Evolutionary conservation across 2,888 invertebrate genomes (phyloP), one percentile per base, ranked within the genome.

Genomic region (Corbicula japonica): DNA sequence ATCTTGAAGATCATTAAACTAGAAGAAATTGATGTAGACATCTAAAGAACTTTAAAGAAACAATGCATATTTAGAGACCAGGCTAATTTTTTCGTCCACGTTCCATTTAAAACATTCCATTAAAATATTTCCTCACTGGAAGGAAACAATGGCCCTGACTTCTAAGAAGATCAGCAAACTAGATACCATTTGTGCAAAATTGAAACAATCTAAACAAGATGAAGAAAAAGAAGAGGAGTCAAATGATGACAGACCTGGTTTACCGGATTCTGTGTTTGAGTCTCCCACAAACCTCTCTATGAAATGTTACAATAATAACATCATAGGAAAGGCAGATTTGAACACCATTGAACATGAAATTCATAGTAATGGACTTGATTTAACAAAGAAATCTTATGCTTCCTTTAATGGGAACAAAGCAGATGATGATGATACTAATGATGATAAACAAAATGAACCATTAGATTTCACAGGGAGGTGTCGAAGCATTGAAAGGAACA

Each of bases 151-250:
- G 87, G 84, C 85, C 28, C 65, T 78, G 12, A 80, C 70, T 46
- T 69, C 30, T 69, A 83, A 69, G 60, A 87, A 88, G 54, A 71
- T 90, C 10, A 86, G 91, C 54, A 92, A 89, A 65, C 86, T 92
- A 18, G 92, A 93, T 83, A 92, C 92, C 48, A 92, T 92, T 35
- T 93, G 92, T 86, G 91, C 92, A 71, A 91, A 91, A 74, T 83
- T 93, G 28, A 90, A 91, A 74, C 70, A 46, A 46, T 52, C 61
- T 30, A 60, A 41, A 56, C 75, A 46, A 21, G 61, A 65, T 15
- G 56, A 73, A 12, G 52, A 18, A 18, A 68, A 61, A 30, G 69
- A 32, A 35, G 32, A 12, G n/a, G 61, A 32, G 18, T 34, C 46
- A 1, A 32, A 21, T 71, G 50, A 38, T 18, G 26, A n/a, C 44